Evolutionary conservation across 2,888 invertebrate genomes (phyloP), one percentile per base, ranked within the genome.

Genomic region (Plagiodera versicolora): DNA sequence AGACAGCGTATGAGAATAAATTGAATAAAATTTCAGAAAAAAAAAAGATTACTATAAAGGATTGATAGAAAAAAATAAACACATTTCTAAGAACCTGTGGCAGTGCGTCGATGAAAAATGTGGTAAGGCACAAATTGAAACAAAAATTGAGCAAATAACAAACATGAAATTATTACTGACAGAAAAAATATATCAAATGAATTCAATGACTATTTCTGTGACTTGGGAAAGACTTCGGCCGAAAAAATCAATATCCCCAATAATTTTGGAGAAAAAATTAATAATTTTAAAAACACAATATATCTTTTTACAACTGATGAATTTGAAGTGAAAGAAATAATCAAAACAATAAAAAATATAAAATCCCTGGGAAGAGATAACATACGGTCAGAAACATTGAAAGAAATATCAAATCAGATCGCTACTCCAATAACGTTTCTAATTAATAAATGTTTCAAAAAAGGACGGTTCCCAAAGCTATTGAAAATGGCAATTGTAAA

Each of bases 71-170:
- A 18, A 20, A 48, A 48, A 48, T 20, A 20, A 48, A 48, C n/a
- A 48, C 11, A 19, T 20, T 3, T 48, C 20, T 9, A 48, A 48
- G n/a, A 48, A 48, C 48, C 20, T 48, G 3, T 48, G 48, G 48
- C 18, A 48, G 20, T 48, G 48, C n/a, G 48, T 48, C 11, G 11
- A 48, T 19, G n/a, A 48, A 19, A 19, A 20, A 20, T 48, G 48
- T 20, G 20, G 11, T 9, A 19, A 48, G n/a, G 20, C 19, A 48
- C 6, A 48, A 20, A 5, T 11, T 48, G 20, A 48, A 19, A 48
- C 48, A 20, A 48, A 19, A 48, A 48, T 48, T 19, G 48, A 48
- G 9, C 48, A 48, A 48, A 48, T 9, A 48, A 19, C n/a, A 48
- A 48, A 18, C 48, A 20, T 20, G 19, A 48, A 10, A 20, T 48